Percentiles rank a stretch among this genome's conserved stretches.
phyloP scores from a whole-genome alignment of 2,888 invertebrate genomes.

The Bellardia pandia region DNA sequence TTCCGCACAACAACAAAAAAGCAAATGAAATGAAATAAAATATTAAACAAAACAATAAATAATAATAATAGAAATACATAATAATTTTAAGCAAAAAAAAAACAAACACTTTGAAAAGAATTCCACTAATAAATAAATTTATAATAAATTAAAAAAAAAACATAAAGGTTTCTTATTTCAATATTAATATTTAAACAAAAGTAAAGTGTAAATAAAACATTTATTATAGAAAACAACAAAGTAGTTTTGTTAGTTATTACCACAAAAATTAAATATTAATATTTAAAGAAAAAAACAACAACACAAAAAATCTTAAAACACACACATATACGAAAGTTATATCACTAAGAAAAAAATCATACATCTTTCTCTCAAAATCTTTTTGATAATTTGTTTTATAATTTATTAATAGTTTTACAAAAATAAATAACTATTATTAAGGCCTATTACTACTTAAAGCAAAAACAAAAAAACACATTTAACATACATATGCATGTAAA shows the following conservation, averaged over 20 bases:
- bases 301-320: conserved; percentile 4
- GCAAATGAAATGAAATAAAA: conserved; percentile 14
- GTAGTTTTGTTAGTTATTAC: conserved; percentile 71
- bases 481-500: no score
- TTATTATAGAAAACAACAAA: conserved; percentile 58
- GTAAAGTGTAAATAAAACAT: conserved; percentile 50
- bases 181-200: conserved; percentile 57
- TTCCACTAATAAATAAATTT: conserved; percentile 69
- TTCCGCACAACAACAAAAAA: conserved; percentile 78
- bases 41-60: neutral
- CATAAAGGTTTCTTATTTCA: conserved; percentile 69
- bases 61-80: conserved; percentile 25
- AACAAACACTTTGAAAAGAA: conserved; percentile 52
- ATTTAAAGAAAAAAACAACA: neutral
- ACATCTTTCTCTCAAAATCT: conserved; percentile 16
- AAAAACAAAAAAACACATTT: neutral
- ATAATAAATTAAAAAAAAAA: conserved; percentile 59
- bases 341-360: neutral
- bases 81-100: conserved; percentile 15
- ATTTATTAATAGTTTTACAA: conserved; percentile 29
- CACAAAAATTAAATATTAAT: neutral
- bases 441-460: conserved; percentile 34
- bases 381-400: conserved; percentile 33
- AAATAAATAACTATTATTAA: conserved; percentile 25
- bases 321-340: conserved; percentile 63